A percentile compares a stretch with the other conserved stretches of the same genome.
phyloP scores from a whole-genome alignment of 2,113 vertebrate species.

The Panthera tigris region DNA sequence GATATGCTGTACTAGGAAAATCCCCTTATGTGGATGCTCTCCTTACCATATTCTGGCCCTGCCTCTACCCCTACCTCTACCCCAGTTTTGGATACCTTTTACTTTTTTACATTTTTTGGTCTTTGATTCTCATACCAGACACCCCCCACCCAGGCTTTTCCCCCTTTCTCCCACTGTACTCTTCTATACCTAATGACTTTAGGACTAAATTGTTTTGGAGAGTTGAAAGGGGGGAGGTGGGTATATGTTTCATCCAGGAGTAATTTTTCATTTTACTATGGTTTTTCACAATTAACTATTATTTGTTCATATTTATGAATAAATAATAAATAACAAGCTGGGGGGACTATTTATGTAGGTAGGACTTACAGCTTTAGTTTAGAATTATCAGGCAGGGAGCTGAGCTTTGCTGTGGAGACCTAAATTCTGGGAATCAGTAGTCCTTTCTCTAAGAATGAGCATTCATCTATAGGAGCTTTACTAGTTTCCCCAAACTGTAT shows the following conservation, averaged over 20 bases:
- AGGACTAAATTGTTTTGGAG: neutral
- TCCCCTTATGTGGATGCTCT: neutral
- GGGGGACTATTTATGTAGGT: neutral
- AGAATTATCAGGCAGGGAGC: neutral
- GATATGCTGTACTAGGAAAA: neutral
- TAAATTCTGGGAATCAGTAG: neutral
- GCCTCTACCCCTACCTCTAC: no score
- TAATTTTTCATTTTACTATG: neutral
- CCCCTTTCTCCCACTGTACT: neutral
- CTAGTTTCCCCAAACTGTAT: neutral
- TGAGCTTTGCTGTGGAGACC: neutral
- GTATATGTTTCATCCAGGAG: neutral
- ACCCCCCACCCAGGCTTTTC: no score
- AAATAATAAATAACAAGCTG: neutral
- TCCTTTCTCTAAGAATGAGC: neutral
- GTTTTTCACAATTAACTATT: neutral
- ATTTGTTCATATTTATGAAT: neutral
- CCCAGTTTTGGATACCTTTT: neutral
- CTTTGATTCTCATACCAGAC: neutral
- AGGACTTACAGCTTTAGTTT: neutral
- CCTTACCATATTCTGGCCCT: neutral
- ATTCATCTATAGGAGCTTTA: constrained; percentile 5
- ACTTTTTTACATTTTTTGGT: neutral
- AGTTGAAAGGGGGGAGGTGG: neutral
- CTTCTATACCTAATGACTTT: neutral